Evolutionary conservation across 2,888 invertebrate species (phyloP), one percentile per base, ranked within the genome.

Genomic region (Mechanitis messenoides): DNA sequence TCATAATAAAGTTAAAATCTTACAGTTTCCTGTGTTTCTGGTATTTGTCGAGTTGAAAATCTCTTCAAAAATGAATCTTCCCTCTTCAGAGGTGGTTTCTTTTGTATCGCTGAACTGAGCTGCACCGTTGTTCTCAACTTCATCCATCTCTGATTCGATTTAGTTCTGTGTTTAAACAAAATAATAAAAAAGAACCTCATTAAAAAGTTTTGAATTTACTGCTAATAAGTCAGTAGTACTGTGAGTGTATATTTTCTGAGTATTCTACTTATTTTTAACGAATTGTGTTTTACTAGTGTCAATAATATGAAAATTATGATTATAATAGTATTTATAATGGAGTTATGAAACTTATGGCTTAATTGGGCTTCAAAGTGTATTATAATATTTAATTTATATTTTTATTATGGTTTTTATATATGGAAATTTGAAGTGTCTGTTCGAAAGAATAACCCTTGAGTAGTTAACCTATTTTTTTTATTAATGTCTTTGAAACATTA

Each of bases 111-210:
- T 66, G 96, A 96, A 71, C 96, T 96, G 77, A 97, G 92, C 87
- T 97, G 97, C 74, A 97, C 97, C 56, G 98, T 98, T 60, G 97
- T 97, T 72, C 98, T 92, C 69, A 98, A 92, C 87, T 98, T 97
- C 95, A 97, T 95, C 96, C 98, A 98, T 90, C 97, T 93, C 83
- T 97, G 96, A 87, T 97, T 97, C 80, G 97, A 96, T 85, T 96
- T 96, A 80, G 95, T 95, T 93, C 96, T 96, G 93, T 63, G 89
- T 62, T 58, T 50, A 38, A 56, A 55, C 45, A 57, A 55, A 42
- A 42, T 42, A 70, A 2, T 68, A 33, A 68, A 67, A 70, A 68
- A 63, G 42, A 42, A 9, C 9, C 9, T 69, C 50, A 58, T 56
- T 56, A 55, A 64, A 67, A 50, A 35, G 4, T 31, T 31, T 50